Base-by-base conservation (phyloP, 2,113 vertebrate species). In the Capreolus pygargus region DNA sequence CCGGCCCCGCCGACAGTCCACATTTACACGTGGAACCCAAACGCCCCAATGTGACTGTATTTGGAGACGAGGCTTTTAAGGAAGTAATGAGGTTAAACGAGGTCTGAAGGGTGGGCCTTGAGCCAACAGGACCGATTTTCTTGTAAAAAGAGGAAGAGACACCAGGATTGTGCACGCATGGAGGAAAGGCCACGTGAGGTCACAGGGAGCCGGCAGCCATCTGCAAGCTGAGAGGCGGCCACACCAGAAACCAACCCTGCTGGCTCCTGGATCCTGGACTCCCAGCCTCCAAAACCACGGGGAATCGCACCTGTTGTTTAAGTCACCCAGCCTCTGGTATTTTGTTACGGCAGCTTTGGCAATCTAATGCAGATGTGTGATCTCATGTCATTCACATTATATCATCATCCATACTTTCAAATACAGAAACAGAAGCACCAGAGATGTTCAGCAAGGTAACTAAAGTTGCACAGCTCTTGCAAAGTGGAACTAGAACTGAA, bases 1-100 rank as follows among this genome's bases (percentile, higher is more conserved):
- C 16, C 1, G 1, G 6, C 36, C 8, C 27, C 4, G 11, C 2
- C 2, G 0, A 76, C 1, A 0, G 7, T 17, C 25, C 25, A 33
- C 19, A 60, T 50, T 17, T 13, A 2, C 14, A 70, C 2, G 1
- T 33, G 33, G 33, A 87, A 12, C 74, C 15, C 30, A 33, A 79
- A 19, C 8, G 5, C 13, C 17, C 3, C 85, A n/a, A 0, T 1
- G 28, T 5, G 43, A 60, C 43, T n/a, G 2, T 23, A 60, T 9
- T 43, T 61, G n/a, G 84, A 60, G 15, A 43, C 45, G 33, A 39
- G 28, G 21, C 27, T 52, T 74, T 28, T 33, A 83, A 15, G 33
- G n/a, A 52, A n/a, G 23, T 70, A 43, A 74, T 43, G 39, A 61
- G 33, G 43, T 84, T 60, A 43, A 60, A 33, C n/a, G 85, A 61